Evolutionary conservation across 53 echinoderm and acorn worm species (phyloP).

Genomic region (Mesocentrotus franciscanus): DNA sequence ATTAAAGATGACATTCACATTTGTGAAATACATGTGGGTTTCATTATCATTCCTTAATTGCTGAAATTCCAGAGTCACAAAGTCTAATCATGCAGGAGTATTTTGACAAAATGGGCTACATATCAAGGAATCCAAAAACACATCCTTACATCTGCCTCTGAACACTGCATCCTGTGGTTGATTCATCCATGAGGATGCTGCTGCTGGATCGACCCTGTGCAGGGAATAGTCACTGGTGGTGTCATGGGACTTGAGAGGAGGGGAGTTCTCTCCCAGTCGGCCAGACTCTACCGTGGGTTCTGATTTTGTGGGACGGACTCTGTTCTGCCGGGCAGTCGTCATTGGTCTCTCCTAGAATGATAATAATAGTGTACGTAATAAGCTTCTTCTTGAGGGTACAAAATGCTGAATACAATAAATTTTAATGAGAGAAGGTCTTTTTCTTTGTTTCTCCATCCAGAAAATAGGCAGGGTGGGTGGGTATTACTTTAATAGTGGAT

Average conservation of each 20-base stretch:
- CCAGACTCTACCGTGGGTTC: slow-evolving; percentile 30
- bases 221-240: background rate
- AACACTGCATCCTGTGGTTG: slow-evolving; percentile 65
- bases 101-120: too few relatives aligned
- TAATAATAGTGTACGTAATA: background rate
- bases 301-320: slow-evolving; percentile 61
- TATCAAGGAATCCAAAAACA: background rate
- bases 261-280: background rate
- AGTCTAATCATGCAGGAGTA: too few relatives aligned
- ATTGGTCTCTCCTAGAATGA: slow-evolving; percentile 81
- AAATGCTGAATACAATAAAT: too few relatives aligned
- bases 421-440: too few relatives aligned
- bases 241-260: slow-evolving; percentile 16
- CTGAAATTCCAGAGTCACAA: too few relatives aligned
- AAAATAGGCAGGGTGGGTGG: background rate
- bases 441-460: background rate
- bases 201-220: slow-evolving; percentile 26
- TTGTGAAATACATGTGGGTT: background rate
- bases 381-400: background rate
- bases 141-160: slow-evolving; percentile 75
- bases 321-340: slow-evolving; percentile 88
- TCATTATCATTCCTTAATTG: background rate
- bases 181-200: background rate
- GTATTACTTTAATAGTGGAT: too few relatives aligned
- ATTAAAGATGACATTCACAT: background rate